These are phyloP conservation scores for Wiebesia pumilae DNA, from an alignment of 1,140 invertebrate genomes.

Conservation along the genomic window DNA sequence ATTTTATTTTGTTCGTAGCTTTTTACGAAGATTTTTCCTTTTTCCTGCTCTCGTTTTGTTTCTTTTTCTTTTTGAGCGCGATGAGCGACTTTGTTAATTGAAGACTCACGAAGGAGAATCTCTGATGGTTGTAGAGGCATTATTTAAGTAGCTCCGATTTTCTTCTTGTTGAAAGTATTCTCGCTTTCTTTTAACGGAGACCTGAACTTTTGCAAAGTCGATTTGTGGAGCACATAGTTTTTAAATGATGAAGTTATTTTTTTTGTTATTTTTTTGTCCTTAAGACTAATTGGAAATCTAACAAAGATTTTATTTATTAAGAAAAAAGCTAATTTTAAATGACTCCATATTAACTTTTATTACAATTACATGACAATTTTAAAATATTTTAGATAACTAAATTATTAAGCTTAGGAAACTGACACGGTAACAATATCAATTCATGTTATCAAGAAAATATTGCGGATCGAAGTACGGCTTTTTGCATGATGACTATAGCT, in stretches of 20 bases:
- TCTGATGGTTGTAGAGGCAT: neutral
- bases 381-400: neutral
- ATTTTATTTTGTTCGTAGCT: neutral
- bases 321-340: neutral
- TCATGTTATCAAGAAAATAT: neutral
- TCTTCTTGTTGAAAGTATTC: neutral
- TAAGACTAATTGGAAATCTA: neutral
- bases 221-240: neutral
- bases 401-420: neutral
- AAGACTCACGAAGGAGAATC: constrained; percentile 24
- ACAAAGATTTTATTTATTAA: neutral
- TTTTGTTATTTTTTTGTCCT: neutral
- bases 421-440: neutral
- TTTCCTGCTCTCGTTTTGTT: neutral
- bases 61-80: neutral
- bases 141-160: constrained; percentile 2
- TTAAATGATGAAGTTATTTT: neutral
- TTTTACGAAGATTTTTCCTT: constrained; percentile 9
- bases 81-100: constrained; percentile 44
- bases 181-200: neutral
- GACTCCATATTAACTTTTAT: neutral
- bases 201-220: neutral
- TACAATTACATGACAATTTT: neutral
- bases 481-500: neutral
- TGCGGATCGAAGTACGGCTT: neutral